A percentile compares a stretch with the other conserved stretches of the same genome.
phyloP scores from a whole-genome alignment of 2,888 invertebrate species.

The Melieria omissa region DNA sequence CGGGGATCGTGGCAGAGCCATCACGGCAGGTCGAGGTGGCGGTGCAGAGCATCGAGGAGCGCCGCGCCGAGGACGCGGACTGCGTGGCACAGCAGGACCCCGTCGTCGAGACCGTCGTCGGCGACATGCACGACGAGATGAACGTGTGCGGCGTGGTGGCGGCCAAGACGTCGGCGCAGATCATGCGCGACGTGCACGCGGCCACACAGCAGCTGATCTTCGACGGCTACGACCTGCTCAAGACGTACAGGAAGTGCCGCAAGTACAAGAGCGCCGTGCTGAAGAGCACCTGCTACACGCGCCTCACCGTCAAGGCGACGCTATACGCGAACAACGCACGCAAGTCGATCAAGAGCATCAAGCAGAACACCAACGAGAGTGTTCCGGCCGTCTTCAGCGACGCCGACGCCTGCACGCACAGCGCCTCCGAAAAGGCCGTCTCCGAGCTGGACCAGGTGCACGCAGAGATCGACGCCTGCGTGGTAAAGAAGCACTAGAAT shows the following conservation, averaged over 20 bases:
- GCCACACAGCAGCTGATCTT: conserved; percentile 54
- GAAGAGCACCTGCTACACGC: conserved; percentile 47
- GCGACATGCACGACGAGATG: conserved; percentile 49
- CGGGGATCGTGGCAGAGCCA: conserved; percentile 52
- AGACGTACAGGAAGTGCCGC: conserved; percentile 50
- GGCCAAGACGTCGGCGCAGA: conserved; percentile 52
- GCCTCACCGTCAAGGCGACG: conserved; percentile 47
- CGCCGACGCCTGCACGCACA: conserved; percentile 51
- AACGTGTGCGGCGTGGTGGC: conserved; percentile 50
- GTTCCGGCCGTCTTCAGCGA: conserved; percentile 52
- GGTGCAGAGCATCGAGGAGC: conserved; percentile 49
- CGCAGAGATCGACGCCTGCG: conserved; percentile 48
- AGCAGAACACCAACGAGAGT: conserved; percentile 47
- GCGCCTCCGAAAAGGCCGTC: conserved; percentile 49
- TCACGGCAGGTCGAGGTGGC: conserved; percentile 51
- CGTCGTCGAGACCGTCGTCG: conserved; percentile 43
- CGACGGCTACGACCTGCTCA: conserved; percentile 48
- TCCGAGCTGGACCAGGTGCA: conserved; percentile 46
- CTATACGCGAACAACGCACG: conserved; percentile 47
- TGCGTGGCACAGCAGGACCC: conserved; percentile 53
- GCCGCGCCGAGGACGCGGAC: conserved; percentile 43
- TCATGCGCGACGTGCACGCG: conserved; percentile 50
- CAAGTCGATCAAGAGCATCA: conserved; percentile 53
- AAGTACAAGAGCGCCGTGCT: conserved; percentile 45
- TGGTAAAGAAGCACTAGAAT: conserved; percentile 4